These are phyloP conservation scores for Ochotona princeps DNA, from an alignment of 2,113 vertebrate genomes.

Conservation along the genomic window DNA sequence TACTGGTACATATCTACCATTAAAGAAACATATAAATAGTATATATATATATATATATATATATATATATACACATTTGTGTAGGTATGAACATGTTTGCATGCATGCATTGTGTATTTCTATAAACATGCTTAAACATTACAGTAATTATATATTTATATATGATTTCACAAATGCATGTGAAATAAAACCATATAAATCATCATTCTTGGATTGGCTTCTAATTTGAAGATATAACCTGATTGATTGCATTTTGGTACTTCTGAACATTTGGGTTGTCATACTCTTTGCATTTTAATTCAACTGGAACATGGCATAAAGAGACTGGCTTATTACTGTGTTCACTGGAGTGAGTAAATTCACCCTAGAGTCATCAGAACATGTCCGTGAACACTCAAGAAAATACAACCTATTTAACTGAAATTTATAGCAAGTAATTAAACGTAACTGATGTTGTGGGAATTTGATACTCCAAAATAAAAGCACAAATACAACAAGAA, in stretches of 20 bases:
- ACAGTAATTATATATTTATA: neutral
- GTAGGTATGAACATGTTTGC: neutral
- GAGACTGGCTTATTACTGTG: neutral
- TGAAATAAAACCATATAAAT: neutral
- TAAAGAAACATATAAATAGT: neutral
- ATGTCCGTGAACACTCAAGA: conserved; percentile 33
- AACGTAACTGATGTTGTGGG: conserved; percentile 11
- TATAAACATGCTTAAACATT: neutral
- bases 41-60: too few species aligned
- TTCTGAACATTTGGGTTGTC: conserved; percentile 27
- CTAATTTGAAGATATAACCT: conserved; percentile 5
- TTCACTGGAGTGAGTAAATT: conserved; percentile 44
- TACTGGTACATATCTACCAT: neutral
- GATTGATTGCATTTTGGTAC: conserved; percentile 11
- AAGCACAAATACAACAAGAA: conserved; percentile 10
- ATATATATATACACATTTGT: neutral
- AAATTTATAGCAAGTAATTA: conserved; percentile 22
- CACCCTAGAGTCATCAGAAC: conserved; percentile 36
- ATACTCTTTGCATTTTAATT: conserved; percentile 46
- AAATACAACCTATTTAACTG: conserved; percentile 57
- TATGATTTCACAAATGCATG: neutral
- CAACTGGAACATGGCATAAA: neutral
- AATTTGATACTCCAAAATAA: neutral
- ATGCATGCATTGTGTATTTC: neutral
- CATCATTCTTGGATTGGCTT: neutral